phyloP scores from a whole-genome alignment of 1,140 invertebrate genomes.

The Ooceraea biroi region DNA sequence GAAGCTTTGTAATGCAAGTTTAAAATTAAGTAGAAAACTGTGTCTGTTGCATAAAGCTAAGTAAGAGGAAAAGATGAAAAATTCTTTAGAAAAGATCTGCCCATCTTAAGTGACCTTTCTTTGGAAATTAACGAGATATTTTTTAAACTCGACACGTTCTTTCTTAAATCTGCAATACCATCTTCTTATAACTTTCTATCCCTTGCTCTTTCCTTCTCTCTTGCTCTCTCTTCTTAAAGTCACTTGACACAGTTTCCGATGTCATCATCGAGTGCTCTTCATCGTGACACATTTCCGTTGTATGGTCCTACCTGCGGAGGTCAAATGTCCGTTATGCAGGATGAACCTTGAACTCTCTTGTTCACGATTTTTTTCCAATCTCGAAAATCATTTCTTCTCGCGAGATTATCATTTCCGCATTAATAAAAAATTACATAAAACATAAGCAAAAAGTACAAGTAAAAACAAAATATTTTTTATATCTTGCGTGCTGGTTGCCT shows the following conservation, averaged over 20 bases:
- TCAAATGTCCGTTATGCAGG: slow-evolving; percentile 33
- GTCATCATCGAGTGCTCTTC: slow-evolving; percentile 68
- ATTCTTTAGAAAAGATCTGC: slow-evolving; percentile 16
- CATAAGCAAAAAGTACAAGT: not conserved
- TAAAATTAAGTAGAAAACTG: slow-evolving; percentile 16
- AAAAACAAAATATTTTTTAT: not conserved
- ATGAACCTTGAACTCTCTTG: slow-evolving; percentile 56
- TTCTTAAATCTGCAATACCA: slow-evolving; percentile 19
- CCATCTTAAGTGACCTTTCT: slow-evolving; percentile 32
- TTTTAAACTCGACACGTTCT: not conserved
- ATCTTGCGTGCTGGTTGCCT: not conserved
- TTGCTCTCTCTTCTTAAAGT: slow-evolving; percentile 28
- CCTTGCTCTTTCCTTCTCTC: not conserved
- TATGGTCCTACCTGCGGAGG: slow-evolving; percentile 15
- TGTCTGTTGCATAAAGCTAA: not conserved
- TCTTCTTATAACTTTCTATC: not conserved
- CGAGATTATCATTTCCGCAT: not conserved
- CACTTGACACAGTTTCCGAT: slow-evolving; percentile 69
- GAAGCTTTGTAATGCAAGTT: slow-evolving; percentile 34
- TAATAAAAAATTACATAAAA: not conserved
- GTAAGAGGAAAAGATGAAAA: not conserved
- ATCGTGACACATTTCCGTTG: slow-evolving; percentile 43
- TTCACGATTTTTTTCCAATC: slow-evolving; percentile 6
- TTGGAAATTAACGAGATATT: not conserved
- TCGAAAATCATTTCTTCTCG: not conserved